phyloP scores from a whole-genome alignment of 2,113 vertebrate species.

The Myrmecophaga tridactyla region DNA sequence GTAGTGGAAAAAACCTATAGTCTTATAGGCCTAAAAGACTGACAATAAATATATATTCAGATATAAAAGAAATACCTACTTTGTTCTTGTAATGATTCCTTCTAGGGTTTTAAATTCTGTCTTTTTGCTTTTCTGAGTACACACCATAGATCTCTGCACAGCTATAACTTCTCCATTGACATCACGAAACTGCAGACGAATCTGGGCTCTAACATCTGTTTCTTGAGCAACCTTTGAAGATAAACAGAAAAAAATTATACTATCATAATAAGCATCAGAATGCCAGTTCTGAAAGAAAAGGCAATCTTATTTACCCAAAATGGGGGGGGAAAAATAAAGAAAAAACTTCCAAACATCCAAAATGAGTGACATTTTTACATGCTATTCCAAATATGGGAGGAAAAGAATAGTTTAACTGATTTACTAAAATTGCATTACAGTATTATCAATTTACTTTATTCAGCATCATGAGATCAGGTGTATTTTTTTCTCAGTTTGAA shows the following conservation, averaged over 20 bases:
- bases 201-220: conserved; percentile 96
- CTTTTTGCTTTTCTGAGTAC: conserved; percentile 95
- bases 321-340: not conserved
- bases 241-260: not conserved
- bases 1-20: not conserved
- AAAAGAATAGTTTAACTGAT: conserved; percentile 1
- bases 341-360: not conserved
- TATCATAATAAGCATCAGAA: not conserved
- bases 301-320: conserved; percentile 7
- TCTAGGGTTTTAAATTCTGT: conserved; percentile 96
- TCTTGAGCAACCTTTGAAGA: conserved; percentile 92
- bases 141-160: conserved; percentile 95
- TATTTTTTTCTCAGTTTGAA: not conserved
- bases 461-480: not conserved
- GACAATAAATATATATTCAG: not conserved
- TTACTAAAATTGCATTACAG: conserved; percentile 2
- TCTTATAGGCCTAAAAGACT: not conserved
- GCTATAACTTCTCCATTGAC: conserved; percentile 90
- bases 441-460: not conserved
- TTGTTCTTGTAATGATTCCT: conserved; percentile 92
- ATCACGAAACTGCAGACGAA: conserved; percentile 92
- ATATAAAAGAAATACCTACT: conserved; percentile 82
- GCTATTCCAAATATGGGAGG: not conserved
- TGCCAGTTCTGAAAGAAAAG: not conserved
- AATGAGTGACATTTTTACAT: conserved; percentile 5